phyloP scores from a whole-genome alignment of 2,888 invertebrate species.

The Macropis europaea region DNA sequence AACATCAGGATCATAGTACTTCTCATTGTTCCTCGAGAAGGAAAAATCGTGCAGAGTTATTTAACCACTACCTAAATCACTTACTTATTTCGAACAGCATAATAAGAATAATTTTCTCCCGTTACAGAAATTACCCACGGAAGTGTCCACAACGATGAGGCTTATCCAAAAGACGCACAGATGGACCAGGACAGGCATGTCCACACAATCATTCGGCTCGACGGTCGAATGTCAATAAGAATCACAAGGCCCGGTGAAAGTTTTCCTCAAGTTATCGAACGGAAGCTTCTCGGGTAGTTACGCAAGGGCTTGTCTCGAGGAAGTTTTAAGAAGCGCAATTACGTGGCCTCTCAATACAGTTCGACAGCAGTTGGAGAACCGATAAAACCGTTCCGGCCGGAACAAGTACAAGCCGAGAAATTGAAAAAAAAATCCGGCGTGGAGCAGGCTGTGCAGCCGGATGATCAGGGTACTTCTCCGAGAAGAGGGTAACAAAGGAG shows the following conservation, averaged over 20 bases:
- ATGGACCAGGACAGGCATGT: too few relatives aligned
- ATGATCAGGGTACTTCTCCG: constrained; percentile 8
- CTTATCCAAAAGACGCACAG: too few relatives aligned
- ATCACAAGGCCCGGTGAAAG: neutral
- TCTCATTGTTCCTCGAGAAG: too few relatives aligned
- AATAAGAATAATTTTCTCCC: too few relatives aligned
- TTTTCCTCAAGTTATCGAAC: constrained; percentile 1
- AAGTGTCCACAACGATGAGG: too few relatives aligned
- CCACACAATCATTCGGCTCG: too few relatives aligned
- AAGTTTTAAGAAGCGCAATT: constrained; percentile 33
- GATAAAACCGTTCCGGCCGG: constrained; percentile 6
- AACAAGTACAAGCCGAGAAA: constrained; percentile 6
- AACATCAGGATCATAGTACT: too few relatives aligned
- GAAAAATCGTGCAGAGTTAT: too few relatives aligned
- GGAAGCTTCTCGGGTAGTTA: constrained; percentile 11
- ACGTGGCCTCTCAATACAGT: constrained; percentile 19
- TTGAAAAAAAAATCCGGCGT: constrained; percentile 1
- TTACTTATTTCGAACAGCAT: too few relatives aligned
- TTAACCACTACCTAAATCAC: too few relatives aligned
- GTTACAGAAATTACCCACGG: too few relatives aligned
- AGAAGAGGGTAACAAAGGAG: constrained; percentile 11
- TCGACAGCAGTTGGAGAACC: neutral
- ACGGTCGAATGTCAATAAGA: neutral
- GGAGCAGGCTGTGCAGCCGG: constrained; percentile 9
- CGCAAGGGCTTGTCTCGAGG: neutral